phyloP scores from a whole-genome alignment of 2,113 vertebrate species.

The Loxodonta africana region DNA sequence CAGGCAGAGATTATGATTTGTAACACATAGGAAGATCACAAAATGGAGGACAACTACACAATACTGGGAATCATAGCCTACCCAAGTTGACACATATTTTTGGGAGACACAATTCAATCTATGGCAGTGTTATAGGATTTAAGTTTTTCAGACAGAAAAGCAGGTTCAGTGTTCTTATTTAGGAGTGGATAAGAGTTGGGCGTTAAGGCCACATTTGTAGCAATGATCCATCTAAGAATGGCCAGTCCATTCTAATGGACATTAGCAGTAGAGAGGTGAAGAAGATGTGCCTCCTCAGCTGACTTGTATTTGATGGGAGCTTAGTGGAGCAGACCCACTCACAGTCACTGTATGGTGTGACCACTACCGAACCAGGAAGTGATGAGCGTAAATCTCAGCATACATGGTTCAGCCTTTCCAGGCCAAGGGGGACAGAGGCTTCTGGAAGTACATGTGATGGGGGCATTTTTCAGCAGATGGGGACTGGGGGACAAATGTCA shows the following conservation, averaged over 20 bases:
- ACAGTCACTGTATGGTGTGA: fast-evolving
- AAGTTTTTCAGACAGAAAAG: neutral
- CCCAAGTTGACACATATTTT: too few species aligned
- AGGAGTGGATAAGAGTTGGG: neutral
- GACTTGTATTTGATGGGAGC: neutral
- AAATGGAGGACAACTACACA: too few species aligned
- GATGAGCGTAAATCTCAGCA: neutral
- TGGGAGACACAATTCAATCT: too few species aligned
- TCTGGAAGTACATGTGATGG: too few species aligned
- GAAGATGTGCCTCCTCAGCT: neutral
- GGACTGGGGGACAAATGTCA: too few species aligned
- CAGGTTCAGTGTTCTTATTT: neutral
- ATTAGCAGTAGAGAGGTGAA: fast-evolving
- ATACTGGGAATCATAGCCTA: too few species aligned
- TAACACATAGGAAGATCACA: too few species aligned
- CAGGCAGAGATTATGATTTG: too few species aligned
- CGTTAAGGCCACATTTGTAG: too few species aligned
- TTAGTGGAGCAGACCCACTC: neutral
- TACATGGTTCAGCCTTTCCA: neutral
- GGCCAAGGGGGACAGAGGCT: too few species aligned
- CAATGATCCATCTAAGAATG: neutral
- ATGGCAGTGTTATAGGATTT: neutral
- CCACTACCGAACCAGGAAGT: neutral
- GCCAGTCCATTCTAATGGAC: neutral
- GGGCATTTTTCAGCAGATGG: too few species aligned